phyloP scores from a whole-genome alignment of 2,113 vertebrate genomes.

The Silurus asotus region DNA sequence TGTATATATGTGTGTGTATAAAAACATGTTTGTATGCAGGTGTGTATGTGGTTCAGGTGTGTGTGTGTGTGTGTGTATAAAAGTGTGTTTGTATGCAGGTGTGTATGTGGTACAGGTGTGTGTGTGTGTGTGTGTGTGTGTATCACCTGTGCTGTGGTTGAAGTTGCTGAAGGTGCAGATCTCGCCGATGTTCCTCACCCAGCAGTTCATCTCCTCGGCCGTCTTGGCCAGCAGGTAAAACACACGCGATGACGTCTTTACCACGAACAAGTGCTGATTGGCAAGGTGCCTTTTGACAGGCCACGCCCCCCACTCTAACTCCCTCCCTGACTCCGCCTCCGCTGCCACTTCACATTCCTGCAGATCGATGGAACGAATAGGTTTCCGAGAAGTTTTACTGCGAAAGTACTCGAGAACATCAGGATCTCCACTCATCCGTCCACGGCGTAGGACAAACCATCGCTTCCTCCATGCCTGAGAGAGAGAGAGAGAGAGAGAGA shows the following conservation, averaged over 20 bases:
- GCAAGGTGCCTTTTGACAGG: conserved; percentile 86
- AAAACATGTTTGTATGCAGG: background rate
- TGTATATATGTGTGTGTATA: background rate
- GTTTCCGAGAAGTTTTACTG: conserved; percentile 86
- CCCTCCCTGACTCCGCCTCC: conserved; percentile 66
- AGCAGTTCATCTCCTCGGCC: conserved; percentile 92
- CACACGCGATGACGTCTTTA: conserved; percentile 86
- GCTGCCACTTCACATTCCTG: conserved; percentile 89
- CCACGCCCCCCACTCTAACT: conserved; percentile 60
- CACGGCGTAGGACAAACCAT: conserved; percentile 93
- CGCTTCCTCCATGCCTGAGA: conserved; percentile 92
- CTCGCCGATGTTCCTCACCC: conserved; percentile 90
- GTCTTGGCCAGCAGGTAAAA: conserved; percentile 98
- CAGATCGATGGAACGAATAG: conserved; percentile 91
- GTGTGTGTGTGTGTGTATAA: background rate
- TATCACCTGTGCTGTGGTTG: conserved; percentile 82
- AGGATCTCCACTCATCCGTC: conserved; percentile 91
- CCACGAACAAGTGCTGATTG: conserved; percentile 89
- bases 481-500: conserved; percentile 20
- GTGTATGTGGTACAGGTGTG: background rate
- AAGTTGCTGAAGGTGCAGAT: conserved; percentile 87
- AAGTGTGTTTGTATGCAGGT: background rate
- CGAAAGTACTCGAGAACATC: conserved; percentile 96
- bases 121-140: conserved; percentile 21
- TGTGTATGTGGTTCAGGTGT: background rate